phyloP scores from a whole-genome alignment of 2,888 invertebrate genomes.

The Tetropium fuscum region DNA sequence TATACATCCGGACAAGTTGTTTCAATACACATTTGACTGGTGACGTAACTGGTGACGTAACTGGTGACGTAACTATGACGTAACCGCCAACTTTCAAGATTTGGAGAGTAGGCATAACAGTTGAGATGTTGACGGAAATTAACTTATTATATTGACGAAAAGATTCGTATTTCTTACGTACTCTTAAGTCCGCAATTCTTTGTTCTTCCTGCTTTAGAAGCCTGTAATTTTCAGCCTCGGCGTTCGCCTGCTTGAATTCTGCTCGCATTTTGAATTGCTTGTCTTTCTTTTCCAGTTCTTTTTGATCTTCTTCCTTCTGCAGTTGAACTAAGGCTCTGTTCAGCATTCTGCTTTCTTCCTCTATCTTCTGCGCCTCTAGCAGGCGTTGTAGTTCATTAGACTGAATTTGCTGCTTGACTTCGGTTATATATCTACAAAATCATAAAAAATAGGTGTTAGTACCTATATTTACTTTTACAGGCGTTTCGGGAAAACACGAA shows the following conservation, averaged over 20 bases:
- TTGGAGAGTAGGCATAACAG: too few relatives aligned
- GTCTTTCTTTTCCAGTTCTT: conserved; percentile 69
- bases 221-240: conserved; percentile 72
- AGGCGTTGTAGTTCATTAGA: conserved; percentile 68
- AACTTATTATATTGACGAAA: too few relatives aligned
- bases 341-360: conserved; percentile 75
- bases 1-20: too few relatives aligned
- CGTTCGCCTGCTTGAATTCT: conserved; percentile 73
- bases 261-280: conserved; percentile 70
- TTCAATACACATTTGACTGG: too few relatives aligned
- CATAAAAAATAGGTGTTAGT: too few relatives aligned
- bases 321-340: conserved; percentile 74
- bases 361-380: conserved; percentile 75
- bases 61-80: too few relatives aligned
- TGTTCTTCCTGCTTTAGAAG: conserved; percentile 76
- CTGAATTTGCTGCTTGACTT: conserved; percentile 66
- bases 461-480: too few relatives aligned
- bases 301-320: conserved; percentile 74
- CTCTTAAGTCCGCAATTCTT: conserved; percentile 73
- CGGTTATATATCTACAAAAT: conserved; percentile 54
- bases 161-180: conserved; percentile 42
- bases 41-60: too few relatives aligned
- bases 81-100: too few relatives aligned
- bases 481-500: too few relatives aligned
- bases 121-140: too few relatives aligned